Evolutionary conservation across 2,888 invertebrate genomes (phyloP).

Genomic region (Dasysyrphus albostriatus): DNA sequence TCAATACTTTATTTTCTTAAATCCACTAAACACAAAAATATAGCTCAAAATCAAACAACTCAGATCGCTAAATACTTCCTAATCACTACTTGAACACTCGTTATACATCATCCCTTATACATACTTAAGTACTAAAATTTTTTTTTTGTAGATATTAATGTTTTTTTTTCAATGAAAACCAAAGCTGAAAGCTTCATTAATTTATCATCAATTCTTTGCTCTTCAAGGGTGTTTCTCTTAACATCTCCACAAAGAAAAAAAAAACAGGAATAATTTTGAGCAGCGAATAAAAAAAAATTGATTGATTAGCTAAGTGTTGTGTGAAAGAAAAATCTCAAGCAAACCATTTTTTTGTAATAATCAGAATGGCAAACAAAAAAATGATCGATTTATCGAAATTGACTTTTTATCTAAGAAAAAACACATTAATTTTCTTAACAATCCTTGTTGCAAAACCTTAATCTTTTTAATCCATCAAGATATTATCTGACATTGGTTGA

Average conservation of each 20-base stretch:
- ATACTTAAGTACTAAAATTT: neutral
- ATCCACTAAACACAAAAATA: neutral
- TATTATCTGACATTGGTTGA: neutral
- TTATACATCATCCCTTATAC: constrained; percentile 5
- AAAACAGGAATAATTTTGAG: constrained; percentile 11
- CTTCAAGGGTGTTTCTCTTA: neutral
- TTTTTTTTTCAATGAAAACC: neutral
- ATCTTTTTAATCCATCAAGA: neutral
- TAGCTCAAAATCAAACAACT: constrained; percentile 2
- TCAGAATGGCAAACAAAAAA: neutral
- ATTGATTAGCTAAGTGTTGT: constrained; percentile 29
- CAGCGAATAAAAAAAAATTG: constrained; percentile 11
- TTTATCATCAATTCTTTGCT: constrained; percentile 22
- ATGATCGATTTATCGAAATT: constrained; percentile 26
- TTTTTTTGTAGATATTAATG: neutral
- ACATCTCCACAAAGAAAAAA: neutral
- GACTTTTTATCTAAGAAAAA: constrained; percentile 31
- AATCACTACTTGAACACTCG: constrained; percentile 10
- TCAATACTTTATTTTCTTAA: neutral
- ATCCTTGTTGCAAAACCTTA: constrained; percentile 7
- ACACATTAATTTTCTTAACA: constrained; percentile 24
- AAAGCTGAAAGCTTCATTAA: constrained; percentile 33
- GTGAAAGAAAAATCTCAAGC: constrained; percentile 20
- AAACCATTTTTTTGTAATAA: neutral
- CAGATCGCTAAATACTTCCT: constrained; percentile 17